Evolutionary conservation across 2,888 invertebrate genomes (phyloP), one percentile per base, ranked within the genome.

Genomic region (Zaprionus obscuricornis): DNA sequence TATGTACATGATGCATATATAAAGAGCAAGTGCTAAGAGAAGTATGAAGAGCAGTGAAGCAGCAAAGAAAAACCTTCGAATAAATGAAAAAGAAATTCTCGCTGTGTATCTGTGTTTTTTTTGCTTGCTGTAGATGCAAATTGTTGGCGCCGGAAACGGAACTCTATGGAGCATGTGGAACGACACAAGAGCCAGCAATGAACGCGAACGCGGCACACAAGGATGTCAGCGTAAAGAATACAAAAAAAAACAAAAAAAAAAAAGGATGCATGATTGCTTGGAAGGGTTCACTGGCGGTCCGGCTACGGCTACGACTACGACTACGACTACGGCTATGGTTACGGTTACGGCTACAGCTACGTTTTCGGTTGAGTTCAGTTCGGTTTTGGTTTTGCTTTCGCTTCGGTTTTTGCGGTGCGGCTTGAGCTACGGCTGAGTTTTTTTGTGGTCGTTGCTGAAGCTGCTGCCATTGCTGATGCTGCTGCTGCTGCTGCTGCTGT

Each of bases 121-220:
- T 20, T 29, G 33, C 17, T 51, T 42, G 52, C 67, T 68, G 74
- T 56, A 74, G 74, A 83, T 83, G 74, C 82, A 86, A 81, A 87
- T 81, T 78, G 78, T 75, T 71, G 75, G 66, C 73, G 82, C 85
- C 81, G 81, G 81, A 81, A 82, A 81, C 79, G 83, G 83, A 79
- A 83, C 76, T n/a, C n/a, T 79, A 62, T 63, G 58, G 64, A 37
- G 68, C 59, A 54, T 6, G 45, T 31, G 24, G 50, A 29, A 45
- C 22, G 27, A 10, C 24, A 20, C 36, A 4, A 16, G 22, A 24
- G 33, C 39, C 26, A 36, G 31, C 7, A 6, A 6, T 10, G 22
- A 11, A 7, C 8, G 46, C 27, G 33, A 36, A 18, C 13, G 27
- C 42, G 8, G 45, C 37, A 27, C 27, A 6, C 24, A 26, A 22